These are phyloP conservation scores for Beris chalybata DNA, from an alignment of 2,888 invertebrate genomes.

Conservation along the genomic window DNA sequence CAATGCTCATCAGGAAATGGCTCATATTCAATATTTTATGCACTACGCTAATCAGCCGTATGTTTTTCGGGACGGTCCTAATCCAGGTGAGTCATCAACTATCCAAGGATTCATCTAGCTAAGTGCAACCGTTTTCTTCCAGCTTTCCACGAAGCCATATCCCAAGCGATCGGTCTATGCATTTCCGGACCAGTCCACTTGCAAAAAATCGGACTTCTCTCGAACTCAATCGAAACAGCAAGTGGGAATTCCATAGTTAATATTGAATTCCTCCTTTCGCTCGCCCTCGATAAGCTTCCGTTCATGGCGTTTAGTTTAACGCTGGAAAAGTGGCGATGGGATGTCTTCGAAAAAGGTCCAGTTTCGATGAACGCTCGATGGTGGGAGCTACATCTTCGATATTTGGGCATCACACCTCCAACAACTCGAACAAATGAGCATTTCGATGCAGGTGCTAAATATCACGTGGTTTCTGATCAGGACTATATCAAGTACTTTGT, in stretches of 20 bases:
- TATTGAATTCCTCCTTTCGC: constrained; percentile 64
- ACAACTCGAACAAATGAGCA: constrained; percentile 69
- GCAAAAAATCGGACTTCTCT: constrained; percentile 69
- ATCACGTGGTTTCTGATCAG: constrained; percentile 77
- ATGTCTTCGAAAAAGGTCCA: constrained; percentile 74
- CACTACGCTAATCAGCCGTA: constrained; percentile 76
- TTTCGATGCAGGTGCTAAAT: constrained; percentile 83
- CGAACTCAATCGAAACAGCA: constrained; percentile 59
- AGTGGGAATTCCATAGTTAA: constrained; percentile 45
- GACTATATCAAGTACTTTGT: constrained; percentile 78
- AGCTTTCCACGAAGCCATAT: constrained; percentile 86
- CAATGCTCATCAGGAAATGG: constrained; percentile 81
- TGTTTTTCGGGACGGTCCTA: constrained; percentile 77
- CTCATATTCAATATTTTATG: constrained; percentile 79
- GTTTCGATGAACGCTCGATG: constrained; percentile 71
- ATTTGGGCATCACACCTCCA: constrained; percentile 76
- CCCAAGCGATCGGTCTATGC: constrained; percentile 77
- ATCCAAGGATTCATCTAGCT: background rate
- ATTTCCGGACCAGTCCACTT: constrained; percentile 77
- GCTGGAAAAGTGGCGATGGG: constrained; percentile 84
- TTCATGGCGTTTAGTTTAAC: constrained; percentile 79
- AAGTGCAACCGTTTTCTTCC: constrained; percentile 41
- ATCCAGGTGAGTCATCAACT: constrained; percentile 65
- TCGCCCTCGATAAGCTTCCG: constrained; percentile 77
- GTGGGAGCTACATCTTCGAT: constrained; percentile 74